These are phyloP conservation scores for Tuberolachnus salignus DNA, from an alignment of 2,888 invertebrate genomes.

Conservation along the genomic window DNA sequence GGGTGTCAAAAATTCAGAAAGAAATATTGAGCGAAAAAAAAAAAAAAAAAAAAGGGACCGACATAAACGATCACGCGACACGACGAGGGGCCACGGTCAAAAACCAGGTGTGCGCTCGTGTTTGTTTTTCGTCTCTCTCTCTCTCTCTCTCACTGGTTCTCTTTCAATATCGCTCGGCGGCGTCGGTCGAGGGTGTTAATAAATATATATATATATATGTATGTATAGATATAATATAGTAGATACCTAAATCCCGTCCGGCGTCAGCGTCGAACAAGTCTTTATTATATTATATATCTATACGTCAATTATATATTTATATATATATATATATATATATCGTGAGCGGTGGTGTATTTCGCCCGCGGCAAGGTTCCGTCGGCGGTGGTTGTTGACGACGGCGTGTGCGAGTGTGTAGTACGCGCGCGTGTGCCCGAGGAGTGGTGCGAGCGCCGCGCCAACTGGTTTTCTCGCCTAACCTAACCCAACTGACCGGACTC, in stretches of 20 bases:
- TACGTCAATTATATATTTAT: no score
- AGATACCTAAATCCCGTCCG: no score
- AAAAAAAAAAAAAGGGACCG: not conserved
- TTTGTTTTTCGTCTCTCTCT: not conserved
- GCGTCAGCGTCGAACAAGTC: no score
- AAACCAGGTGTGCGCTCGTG: conserved; percentile 24
- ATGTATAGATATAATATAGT: no score
- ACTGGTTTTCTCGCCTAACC: conserved; percentile 50
- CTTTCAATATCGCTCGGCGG: no score
- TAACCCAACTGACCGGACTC: conserved; percentile 50
- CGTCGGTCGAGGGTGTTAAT: no score
- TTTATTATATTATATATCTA: no score
- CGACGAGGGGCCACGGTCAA: conserved; percentile 1
- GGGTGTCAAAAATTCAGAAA: no score
- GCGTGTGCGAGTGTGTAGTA: not conserved
- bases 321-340: no score
- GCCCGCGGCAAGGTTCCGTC: conserved; percentile 6
- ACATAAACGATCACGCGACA: conserved; percentile 8
- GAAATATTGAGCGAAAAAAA: no score
- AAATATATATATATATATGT: no score
- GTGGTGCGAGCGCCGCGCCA: conserved; percentile 23
- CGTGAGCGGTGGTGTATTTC: not conserved
- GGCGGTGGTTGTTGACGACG: not conserved
- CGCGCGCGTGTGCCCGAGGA: not conserved
- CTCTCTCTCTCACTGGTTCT: not conserved